Base-by-base conservation (phyloP, 2,888 invertebrate genomes). In the Lasioglossum leucozonium region DNA sequence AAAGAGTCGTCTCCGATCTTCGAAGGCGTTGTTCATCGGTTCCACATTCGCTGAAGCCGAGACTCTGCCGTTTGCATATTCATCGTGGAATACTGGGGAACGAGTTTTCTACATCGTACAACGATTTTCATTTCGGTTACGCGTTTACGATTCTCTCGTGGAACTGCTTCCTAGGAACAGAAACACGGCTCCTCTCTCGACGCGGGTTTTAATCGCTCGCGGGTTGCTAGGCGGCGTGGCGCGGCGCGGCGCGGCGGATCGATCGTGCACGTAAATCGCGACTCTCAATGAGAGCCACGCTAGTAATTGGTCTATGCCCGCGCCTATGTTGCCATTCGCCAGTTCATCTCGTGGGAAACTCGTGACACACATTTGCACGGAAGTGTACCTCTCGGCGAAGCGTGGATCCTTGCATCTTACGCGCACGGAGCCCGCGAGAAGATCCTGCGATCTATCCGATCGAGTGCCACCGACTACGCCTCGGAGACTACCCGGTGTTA, bases 301-400 rank as follows among this genome's bases (percentile, higher is more conserved):
- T 90, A 87, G 90, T 91, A 91, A 91, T 91, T 90, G 89, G 90
- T 91, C 85, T 87, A 85, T 87, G 79, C 86, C 86, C 90, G 89
- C 90, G 87, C 88, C 91, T 89, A 90, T 87, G 88, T 85, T 82
- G 91, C 90, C 90, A 87, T 84, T 92, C 88, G 87, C 89, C 79
- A 67, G 89, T 88, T 82, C 91, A 89, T 90, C 91, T 92, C 93
- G 93, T 93, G 93, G 92, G 93, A 93, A 93, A 93, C 93, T 85
- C 91, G 91, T 92, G 93, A 91, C 93, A 93, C 90, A 93, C 92
- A 92, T 93, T 92, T 89, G 91, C 90, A 84, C 91, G 91, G 91
- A 91, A 91, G 91, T 90, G 85, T 89, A 83, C 83, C 77, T 86
- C 87, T 80, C 79, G 72, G 77, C 72, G 74, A 67, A 87, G 44